Conservation (phyloP, 2,888 invertebrate species). For the Eristalis arbustorum region DNA sequence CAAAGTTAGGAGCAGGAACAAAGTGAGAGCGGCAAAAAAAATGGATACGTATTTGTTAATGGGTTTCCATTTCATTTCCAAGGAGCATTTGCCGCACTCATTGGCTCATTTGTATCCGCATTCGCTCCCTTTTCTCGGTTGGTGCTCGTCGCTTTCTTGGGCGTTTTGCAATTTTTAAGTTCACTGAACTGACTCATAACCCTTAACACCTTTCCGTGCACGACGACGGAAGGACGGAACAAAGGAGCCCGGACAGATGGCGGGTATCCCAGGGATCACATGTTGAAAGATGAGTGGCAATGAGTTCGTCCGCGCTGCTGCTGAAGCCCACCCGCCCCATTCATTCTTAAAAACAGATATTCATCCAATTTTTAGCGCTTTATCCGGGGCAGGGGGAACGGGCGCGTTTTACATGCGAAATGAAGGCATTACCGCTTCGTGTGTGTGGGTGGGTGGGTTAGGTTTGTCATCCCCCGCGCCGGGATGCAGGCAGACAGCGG, state of each 20-base stretch:
- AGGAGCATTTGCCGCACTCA: conserved; percentile 38
- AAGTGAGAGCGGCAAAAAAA: conserved; percentile 24
- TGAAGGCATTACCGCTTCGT: conserved; percentile 37
- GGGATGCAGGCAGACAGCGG: background rate
- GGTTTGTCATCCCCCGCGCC: no score
- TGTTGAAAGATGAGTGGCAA: conserved; percentile 23
- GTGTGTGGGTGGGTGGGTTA: background rate
- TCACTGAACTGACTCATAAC: conserved; percentile 67
- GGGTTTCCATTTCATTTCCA: conserved; percentile 63
- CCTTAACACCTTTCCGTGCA: conserved; percentile 52
- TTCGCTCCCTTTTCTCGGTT: background rate
- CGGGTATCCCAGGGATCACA: conserved; percentile 46
- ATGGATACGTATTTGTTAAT: conserved; percentile 36
- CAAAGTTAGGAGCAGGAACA: conserved; percentile 23
- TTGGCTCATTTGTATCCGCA: conserved; percentile 60
- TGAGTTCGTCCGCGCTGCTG: background rate
- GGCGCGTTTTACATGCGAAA: conserved; percentile 50
- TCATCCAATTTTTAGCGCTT: background rate
- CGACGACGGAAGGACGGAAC: conserved; percentile 1
- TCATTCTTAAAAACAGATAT: background rate
- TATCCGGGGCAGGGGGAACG: conserved; percentile 34
- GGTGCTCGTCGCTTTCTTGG: no score
- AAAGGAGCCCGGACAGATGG: conserved; percentile 13
- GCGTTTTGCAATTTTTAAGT: conserved; percentile 47
- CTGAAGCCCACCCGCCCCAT: background rate